Percentiles rank a stretch among this genome's conserved stretches.
Evolutionary conservation across 2,888 invertebrate genomes (phyloP).

Genomic region (Dendrolimus houi): DNA sequence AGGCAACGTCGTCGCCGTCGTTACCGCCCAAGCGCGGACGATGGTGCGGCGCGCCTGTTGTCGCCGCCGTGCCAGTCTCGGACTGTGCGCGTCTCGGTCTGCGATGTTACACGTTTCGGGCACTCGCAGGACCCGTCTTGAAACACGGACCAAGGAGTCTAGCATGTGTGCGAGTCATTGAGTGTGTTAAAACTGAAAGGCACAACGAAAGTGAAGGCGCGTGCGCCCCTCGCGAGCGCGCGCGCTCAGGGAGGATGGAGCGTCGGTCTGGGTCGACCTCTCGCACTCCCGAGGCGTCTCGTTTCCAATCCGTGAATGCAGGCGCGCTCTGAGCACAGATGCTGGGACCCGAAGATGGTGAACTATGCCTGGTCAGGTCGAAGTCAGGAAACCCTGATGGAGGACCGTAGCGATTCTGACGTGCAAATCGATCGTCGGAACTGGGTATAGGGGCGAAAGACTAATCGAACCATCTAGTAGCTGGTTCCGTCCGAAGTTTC

Average conservation of each 20-base stretch:
- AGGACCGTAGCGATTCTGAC: slow-evolving; percentile 85
- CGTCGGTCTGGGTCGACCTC: slow-evolving; percentile 41
- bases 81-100: slow-evolving; percentile 40
- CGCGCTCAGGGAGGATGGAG: slow-evolving; percentile 3
- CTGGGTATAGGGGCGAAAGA: slow-evolving; percentile 84
- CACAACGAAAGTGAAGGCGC: too few species aligned
- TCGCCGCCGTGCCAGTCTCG: slow-evolving; percentile 32
- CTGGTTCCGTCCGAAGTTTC: slow-evolving; percentile 87
- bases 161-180: slow-evolving; percentile 82
- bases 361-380: slow-evolving; percentile 83
- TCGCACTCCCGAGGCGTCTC: slow-evolving; percentile 78
- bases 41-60: slow-evolving; percentile 27
- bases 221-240: too few species aligned
- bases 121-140: slow-evolving; percentile 82
- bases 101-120: slow-evolving; percentile 54
- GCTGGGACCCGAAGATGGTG: slow-evolving; percentile 85
- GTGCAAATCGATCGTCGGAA: slow-evolving; percentile 88
- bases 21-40: slow-evolving; percentile 35
- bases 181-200: slow-evolving; percentile 57
- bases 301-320: slow-evolving; percentile 51
- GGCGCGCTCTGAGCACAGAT: slow-evolving; percentile 79
- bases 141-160: slow-evolving; percentile 49
- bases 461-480: slow-evolving; percentile 87
- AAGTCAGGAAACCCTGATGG: slow-evolving; percentile 83
- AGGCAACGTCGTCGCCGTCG: slow-evolving; percentile 29